Base-by-base conservation (phyloP, 2,797 vertebrate species). In the Sebastes nivosus region DNA sequence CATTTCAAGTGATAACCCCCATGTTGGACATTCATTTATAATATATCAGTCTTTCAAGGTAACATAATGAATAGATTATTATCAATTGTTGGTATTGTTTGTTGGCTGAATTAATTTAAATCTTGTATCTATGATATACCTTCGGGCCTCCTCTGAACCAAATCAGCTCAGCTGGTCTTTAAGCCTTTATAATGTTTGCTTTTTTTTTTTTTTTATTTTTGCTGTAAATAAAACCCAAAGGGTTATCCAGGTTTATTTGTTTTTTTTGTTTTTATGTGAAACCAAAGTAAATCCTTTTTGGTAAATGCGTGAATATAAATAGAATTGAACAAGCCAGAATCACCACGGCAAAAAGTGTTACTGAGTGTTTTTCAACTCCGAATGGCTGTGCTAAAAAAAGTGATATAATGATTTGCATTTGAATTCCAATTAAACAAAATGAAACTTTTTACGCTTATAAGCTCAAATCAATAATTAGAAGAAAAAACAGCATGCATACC, bases 391-490 rank as follows among this genome's bases (percentile, higher is more conserved):
- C 20, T 50, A 14, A 64, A 81, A 81, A 75, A 63, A 8, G 46
- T 50, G 3, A 72, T 55, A 14, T 4, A 42, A 14, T n/a, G 9
- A 61, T 61, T 61, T 67, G 16, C 36, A 36, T 36, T 54, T 72
- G 60, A 77, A 68, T 73, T 30, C 34, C 22, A 74, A 68, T 85
- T 65, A 36, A 72, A 76, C 38, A 46, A 79, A 85, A 79, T 75
- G 2, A 59, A 76, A 79, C 54, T 77, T 75, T 52, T 80, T 29
- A 29, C 13, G 27, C 46, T 77, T 54, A 69, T 80, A 13, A 85
- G 4, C 42, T 46, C 42, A 46, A 75, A 84, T 75, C n/a, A 77
- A 67, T 86, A 18, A 70, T 36, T 52, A 11, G 2, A 68, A 22
- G 25, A 70, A 59, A 80, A 72, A 79, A 55, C 1, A 16, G 22